phyloP scores from a whole-genome alignment of 2,113 vertebrate species.

The Prinia subflava region DNA sequence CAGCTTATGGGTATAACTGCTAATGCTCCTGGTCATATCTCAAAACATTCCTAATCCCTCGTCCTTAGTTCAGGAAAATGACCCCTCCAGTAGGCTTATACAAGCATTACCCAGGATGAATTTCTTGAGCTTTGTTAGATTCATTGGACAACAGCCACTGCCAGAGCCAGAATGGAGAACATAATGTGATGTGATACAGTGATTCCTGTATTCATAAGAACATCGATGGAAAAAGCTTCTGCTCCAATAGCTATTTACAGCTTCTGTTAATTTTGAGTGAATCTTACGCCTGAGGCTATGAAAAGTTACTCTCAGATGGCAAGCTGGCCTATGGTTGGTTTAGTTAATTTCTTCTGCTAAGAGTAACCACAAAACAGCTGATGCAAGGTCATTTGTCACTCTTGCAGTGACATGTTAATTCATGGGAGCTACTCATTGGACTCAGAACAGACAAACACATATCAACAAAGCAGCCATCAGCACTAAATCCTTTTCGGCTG shows the following conservation, averaged over 20 bases:
- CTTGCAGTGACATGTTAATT: neutral
- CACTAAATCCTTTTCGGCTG: neutral
- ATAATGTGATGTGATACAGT: neutral
- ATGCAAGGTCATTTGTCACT: neutral
- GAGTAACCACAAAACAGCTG: neutral
- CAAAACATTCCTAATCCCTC: neutral
- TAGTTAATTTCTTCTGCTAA: neutral
- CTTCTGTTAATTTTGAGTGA: neutral
- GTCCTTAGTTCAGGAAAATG: neutral
- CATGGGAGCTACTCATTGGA: neutral
- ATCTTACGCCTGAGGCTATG: neutral
- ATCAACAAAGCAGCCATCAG: neutral
- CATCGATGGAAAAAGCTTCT: neutral
- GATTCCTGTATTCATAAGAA: neutral
- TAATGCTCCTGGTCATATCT: neutral
- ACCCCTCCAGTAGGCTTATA: neutral
- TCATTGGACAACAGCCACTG: neutral
- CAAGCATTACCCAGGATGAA: neutral
- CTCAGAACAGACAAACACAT: neutral
- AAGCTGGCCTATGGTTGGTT: neutral
- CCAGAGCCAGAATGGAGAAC: neutral
- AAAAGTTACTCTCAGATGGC: neutral
- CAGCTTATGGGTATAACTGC: neutral
- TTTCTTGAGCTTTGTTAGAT: neutral
- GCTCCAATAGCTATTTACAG: neutral